Evolutionary conservation across 2,888 invertebrate species (phyloP), one percentile per base, ranked within the genome.

Genomic region (Pelosia muscerda): DNA sequence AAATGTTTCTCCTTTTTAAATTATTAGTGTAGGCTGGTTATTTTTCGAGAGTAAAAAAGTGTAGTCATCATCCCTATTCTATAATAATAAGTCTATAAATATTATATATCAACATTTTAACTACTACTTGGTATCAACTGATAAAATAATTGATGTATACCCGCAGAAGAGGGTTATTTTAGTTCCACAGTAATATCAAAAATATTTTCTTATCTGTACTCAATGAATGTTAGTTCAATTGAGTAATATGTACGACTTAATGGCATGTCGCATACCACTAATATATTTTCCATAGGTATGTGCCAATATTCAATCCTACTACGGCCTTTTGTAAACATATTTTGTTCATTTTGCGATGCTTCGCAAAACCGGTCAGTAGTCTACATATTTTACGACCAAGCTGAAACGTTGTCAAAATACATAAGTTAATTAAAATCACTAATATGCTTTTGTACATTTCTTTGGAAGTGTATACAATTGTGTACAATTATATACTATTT

Each of bases 131-230:
- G 34, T 15, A 15, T 15, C 34, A 15, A 34, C 34, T 34, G 15
- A 34, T 34, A 22, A 59, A 42, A 42, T 42, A 6, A 42, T 6
- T 19, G 19, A 19, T 42, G 42, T 38, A 38, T 58, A 59, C 56
- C 6, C 10, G 34, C n/a, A 34, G 42, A 6, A 13, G n/a, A 10
- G 23, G n/a, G 13, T 42, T 42, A 23, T 22, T 31, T 25, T 15
- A 11, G 53, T 75, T 66, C 68, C 26, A 71, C 68, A 31, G 38
- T 65, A 28, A 15, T 68, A 71, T 73, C 63, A 73, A 78, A 75
- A 73, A 73, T 71, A 71, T 22, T 65, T 23, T 23, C 31, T 13
- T 25, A 26, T 25, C 53, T 54, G 15, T 28, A 34, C 19, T 49
- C 15, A 26, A n/a, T 60, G 11, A 58, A 9, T n/a, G 19, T 9